phyloP scores from a whole-genome alignment of 1,140 invertebrate species.

The Bilobella aurantiaca region DNA sequence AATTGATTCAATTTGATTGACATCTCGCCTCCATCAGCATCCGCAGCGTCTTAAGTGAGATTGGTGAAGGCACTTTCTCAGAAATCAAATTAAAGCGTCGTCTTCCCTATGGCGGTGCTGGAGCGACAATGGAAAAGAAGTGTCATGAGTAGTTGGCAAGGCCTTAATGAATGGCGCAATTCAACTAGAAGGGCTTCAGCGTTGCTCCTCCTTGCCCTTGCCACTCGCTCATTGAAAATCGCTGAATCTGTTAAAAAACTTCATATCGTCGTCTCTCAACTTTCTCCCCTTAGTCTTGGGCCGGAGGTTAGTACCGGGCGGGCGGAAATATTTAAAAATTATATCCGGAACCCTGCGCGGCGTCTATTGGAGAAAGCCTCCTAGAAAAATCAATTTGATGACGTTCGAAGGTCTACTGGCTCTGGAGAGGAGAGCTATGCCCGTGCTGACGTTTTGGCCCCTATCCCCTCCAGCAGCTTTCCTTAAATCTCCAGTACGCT shows the following conservation, averaged over 20 bases:
- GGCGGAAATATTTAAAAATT: not conserved
- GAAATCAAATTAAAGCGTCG: not conserved
- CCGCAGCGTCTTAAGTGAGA: too few relatives aligned
- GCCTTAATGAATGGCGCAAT: too few relatives aligned
- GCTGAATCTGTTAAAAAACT: not conserved
- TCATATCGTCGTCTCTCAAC: not conserved
- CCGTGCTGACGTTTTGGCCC: slow-evolving; percentile 17
- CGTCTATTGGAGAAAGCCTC: slow-evolving; percentile 1
- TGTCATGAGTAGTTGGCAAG: too few relatives aligned
- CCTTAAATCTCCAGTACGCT: too few relatives aligned
- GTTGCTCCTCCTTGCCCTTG: not conserved
- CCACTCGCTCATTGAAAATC: not conserved
- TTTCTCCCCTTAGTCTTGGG: not conserved
- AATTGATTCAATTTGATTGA: not conserved
- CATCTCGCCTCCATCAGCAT: not conserved
- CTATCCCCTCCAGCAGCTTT: slow-evolving; percentile 7
- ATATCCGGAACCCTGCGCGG: not conserved
- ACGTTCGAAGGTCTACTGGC: too few relatives aligned
- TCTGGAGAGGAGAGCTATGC: too few relatives aligned
- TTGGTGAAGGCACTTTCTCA: too few relatives aligned
- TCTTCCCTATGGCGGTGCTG: too few relatives aligned
- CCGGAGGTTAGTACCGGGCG: not conserved
- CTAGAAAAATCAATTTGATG: slow-evolving; percentile 28
- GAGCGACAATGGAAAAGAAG: too few relatives aligned
- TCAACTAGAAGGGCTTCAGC: too few relatives aligned